phyloP scores from a whole-genome alignment of 2,113 vertebrate species.

The Baryphthengus martii region DNA sequence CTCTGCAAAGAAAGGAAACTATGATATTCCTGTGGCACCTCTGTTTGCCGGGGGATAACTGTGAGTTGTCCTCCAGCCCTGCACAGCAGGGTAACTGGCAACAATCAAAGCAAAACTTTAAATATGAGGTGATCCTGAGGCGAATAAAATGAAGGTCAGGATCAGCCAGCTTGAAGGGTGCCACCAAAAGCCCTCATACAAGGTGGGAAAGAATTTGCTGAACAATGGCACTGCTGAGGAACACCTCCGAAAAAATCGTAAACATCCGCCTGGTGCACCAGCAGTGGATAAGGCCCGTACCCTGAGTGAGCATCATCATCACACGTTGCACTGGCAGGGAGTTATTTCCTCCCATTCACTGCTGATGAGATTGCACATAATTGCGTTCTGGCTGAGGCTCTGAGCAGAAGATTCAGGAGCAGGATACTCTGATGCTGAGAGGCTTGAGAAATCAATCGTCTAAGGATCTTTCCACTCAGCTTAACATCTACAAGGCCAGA shows the following conservation, averaged over 20 bases:
- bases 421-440: constrained; percentile 10
- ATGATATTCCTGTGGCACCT: not conserved
- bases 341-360: constrained; percentile 6
- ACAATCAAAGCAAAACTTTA: not conserved
- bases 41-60: not conserved
- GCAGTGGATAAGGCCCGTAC: not conserved
- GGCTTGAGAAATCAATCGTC: constrained; percentile 26
- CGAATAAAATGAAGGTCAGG: not conserved
- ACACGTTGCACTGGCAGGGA: not conserved
- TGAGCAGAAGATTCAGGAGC: not conserved
- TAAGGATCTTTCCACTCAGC: constrained; percentile 1
- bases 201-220: not conserved
- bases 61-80: not conserved
- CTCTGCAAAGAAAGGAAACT: not conserved
- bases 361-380: constrained; percentile 42
- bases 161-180: not conserved
- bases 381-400: not conserved
- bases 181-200: not conserved
- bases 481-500: not conserved
- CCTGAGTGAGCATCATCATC: not conserved
- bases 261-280: not conserved
- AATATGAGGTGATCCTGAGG: not conserved
- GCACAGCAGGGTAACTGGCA: not conserved
- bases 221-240: not conserved
- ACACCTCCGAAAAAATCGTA: not conserved